phyloP scores from a whole-genome alignment of 2,113 vertebrate species.

The Festucalex cinctus region DNA sequence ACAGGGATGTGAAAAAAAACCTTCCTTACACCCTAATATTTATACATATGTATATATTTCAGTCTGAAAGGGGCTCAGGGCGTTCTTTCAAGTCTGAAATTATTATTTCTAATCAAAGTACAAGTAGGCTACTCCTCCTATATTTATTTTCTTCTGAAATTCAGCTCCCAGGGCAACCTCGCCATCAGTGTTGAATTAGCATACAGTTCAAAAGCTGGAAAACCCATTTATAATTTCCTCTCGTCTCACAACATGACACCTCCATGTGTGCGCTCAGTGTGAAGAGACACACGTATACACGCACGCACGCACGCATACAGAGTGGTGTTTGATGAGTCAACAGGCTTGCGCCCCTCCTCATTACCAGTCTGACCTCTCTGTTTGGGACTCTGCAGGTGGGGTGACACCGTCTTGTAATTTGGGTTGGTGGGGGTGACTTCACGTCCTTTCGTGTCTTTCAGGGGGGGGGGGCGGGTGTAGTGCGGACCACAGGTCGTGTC shows the following conservation, averaged over 20 bases:
- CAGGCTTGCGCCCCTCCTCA: conserved; percentile 35
- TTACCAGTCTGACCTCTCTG: conserved; percentile 47
- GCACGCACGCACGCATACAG: conserved; percentile 30
- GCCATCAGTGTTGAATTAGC: background rate
- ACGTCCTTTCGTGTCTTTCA: background rate
- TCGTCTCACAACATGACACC: conserved; percentile 7
- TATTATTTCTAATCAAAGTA: background rate
- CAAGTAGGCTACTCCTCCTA: background rate
- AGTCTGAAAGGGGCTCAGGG: too few relatives aligned
- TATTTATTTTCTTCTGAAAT: background rate
- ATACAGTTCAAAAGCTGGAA: conserved; percentile 3
- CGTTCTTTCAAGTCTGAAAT: too few relatives aligned
- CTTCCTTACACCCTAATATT: too few relatives aligned
- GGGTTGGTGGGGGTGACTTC: background rate
- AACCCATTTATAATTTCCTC: conserved; percentile 1
- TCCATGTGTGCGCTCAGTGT: conserved; percentile 31
- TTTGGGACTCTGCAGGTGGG: conserved; percentile 1
- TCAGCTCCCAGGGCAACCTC: background rate
- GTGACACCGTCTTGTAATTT: background rate
- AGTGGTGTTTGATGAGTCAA: conserved; percentile 32
- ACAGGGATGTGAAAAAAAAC: too few relatives aligned
- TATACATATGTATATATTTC: too few relatives aligned
- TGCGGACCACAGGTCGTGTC: background rate
- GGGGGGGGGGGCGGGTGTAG: background rate
- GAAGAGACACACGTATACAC: conserved; percentile 30